Base-by-base conservation (phyloP, 2,113 vertebrate genomes). In the Tetrao urogallus region DNA sequence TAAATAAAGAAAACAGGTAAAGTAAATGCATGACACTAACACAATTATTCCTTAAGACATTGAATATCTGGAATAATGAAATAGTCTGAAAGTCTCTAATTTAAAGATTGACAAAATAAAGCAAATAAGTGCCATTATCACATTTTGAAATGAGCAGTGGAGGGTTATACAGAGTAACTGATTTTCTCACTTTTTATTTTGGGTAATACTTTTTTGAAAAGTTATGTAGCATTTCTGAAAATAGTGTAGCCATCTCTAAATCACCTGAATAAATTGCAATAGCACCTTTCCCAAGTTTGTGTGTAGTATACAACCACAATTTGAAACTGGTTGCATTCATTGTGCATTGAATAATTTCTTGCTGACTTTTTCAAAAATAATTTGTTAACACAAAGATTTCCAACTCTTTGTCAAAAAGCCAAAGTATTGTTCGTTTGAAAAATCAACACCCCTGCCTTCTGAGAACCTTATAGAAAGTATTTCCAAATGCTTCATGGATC, bases 1-100 rank as follows among this genome's bases (percentile, higher is more conserved):
- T 75, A 93, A 92, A 93, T 94, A 88, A 88, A 74, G 87, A 74
- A 91, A 89, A 88, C 74, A 75, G 40, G 67, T 82, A 69, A 91
- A 95, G 88, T 67, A 83, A 93, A 89, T 85, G 34, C 30, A 9
- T 92, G 92, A 93, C 89, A 92, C 80, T 85, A 88, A 80, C 89
- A 60, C 18, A 58, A 8, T 71, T 91, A 28, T 89, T 96, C 57
- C 17, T 43, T 43, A 60, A 73, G 64, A 56, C 34, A 70, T 88
- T 85, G 73, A 89, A 52, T 92, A 75, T 63, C 34, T 82, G 47
- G 76, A 69, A 72, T 86, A 92, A 84, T 40, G 10, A 38, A 80
- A 21, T 82, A 25, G 34, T 78, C 57, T 71, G 65, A 38, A 64
- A 66, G 79, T 45, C n/a, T 80, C 38, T 64, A 38, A 77, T 42